Base-by-base conservation (phyloP, 2,888 invertebrate species). In the Melipona bicolor region DNA sequence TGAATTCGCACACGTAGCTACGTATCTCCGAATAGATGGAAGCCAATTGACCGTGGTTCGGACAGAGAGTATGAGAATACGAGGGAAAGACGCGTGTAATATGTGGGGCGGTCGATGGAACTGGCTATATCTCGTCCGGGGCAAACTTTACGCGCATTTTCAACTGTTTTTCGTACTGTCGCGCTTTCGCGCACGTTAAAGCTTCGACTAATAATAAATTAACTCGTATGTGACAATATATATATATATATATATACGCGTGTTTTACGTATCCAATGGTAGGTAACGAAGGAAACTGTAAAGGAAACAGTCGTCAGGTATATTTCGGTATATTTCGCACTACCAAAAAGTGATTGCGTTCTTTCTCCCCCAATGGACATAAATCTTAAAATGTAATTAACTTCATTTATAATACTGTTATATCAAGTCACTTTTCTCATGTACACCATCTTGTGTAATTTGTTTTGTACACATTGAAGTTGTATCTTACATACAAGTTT, bases 31-130 rank as follows among this genome's bases (percentile, higher is more conserved):
- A 69, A 77, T 84, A 76, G 72, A 73, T 84, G 81, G 81, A 74
- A 84, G 82, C 87, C 89, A 89, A 91, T 92, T 88, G 91, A 85
- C 86, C 87, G 87, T 84, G 88, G 89, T 88, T 89, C 85, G 85
- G 85, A 79, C 54, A 82, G 36, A 24, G 21, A 71, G 73, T 67
- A 65, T 50, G 79, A 81, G 77, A 77, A 83, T 65, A 82, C 79
- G 80, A 81, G 74, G 80, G 86, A 73, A 81, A 82, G 88, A 83
- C 85, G 77, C 85, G 77, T 73, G 88, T 90, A 91, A 90, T 90
- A 92, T 92, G 91, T 91, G 91, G 91, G 91, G 89, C 91, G 91
- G 90, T 92, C 92, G 91, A 92, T 92, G 91, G 86, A 76, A 72
- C 79, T 77, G 73, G 72, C 82, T 79, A 79, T 83, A 82, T 77